phyloP scores from a whole-genome alignment of 2,888 invertebrate genomes.

The Acanthosepion esculentum region DNA sequence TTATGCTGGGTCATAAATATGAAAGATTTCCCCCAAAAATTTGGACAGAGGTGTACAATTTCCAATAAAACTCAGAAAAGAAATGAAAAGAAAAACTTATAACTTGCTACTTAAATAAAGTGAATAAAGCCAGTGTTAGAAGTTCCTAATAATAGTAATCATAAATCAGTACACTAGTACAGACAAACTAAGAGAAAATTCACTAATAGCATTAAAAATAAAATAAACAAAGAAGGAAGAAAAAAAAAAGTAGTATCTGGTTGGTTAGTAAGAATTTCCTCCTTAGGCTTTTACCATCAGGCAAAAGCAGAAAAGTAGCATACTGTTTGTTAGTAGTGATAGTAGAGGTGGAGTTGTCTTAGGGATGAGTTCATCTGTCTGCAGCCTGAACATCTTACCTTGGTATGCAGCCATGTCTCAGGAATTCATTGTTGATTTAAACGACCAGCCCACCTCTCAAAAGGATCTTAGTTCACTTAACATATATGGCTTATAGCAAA shows the following conservation, averaged over 20 bases:
- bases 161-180: too few species aligned
- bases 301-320: background rate
- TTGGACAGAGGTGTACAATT: too few species aligned
- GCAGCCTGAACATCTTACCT: constrained; percentile 33
- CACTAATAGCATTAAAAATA: background rate
- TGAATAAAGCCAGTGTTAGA: too few species aligned
- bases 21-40: too few species aligned
- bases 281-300: constrained; percentile 20
- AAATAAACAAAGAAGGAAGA: background rate
- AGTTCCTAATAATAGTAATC: too few species aligned
- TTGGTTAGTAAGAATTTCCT: background rate
- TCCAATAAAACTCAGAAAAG: too few species aligned
- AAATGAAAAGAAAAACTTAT: too few species aligned
- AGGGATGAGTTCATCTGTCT: constrained; percentile 16
- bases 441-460: background rate
- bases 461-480: constrained; percentile 1
- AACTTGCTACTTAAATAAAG: too few species aligned
- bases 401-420: constrained; percentile 10
- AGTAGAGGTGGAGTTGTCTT: constrained; percentile 21
- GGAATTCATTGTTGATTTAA: constrained; percentile 33
- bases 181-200: too few species aligned
- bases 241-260: background rate
- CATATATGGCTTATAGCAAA: constrained; percentile 33
- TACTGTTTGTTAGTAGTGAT: background rate
- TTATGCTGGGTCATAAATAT: too few species aligned